phyloP scores from a whole-genome alignment of 2,797 vertebrate genomes.

The Mormyrops boulengeri region DNA sequence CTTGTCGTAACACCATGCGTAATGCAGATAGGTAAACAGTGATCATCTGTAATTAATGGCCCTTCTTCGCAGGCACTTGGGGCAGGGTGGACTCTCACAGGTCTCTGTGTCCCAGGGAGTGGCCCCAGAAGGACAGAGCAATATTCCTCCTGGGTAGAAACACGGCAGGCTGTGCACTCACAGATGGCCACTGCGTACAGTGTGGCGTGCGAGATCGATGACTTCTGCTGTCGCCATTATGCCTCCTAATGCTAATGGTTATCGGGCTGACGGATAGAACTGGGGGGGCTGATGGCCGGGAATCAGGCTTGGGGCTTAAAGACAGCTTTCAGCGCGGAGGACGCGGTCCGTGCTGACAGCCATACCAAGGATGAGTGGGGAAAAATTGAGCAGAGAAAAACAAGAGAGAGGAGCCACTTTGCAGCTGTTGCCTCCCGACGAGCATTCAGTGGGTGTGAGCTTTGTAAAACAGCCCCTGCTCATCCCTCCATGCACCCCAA shows the following conservation, averaged over 20 bases:
- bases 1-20: background rate
- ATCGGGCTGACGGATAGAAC: background rate
- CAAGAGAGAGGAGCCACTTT: constrained; percentile 31
- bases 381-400: constrained; percentile 15
- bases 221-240: background rate
- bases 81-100: background rate
- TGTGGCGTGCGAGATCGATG: background rate
- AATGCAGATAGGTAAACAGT: background rate
- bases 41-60: constrained; percentile 7
- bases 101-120: background rate
- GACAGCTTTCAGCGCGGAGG: constrained; percentile 9
- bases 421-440: constrained; percentile 66
- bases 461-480: constrained; percentile 59
- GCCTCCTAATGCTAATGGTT: constrained; percentile 11
- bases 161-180: background rate
- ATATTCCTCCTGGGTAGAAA: background rate
- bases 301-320: background rate
- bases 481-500: constrained; percentile 66
- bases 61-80: background rate
- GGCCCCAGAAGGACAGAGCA: background rate
- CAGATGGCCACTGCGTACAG: background rate
- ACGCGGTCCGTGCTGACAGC: background rate
- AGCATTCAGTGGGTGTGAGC: constrained; percentile 74
- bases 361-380: constrained; percentile 6
- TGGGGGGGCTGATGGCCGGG: background rate